Base-by-base conservation (phyloP, 2,113 vertebrate species). In the Excalfactoria chinensis region DNA sequence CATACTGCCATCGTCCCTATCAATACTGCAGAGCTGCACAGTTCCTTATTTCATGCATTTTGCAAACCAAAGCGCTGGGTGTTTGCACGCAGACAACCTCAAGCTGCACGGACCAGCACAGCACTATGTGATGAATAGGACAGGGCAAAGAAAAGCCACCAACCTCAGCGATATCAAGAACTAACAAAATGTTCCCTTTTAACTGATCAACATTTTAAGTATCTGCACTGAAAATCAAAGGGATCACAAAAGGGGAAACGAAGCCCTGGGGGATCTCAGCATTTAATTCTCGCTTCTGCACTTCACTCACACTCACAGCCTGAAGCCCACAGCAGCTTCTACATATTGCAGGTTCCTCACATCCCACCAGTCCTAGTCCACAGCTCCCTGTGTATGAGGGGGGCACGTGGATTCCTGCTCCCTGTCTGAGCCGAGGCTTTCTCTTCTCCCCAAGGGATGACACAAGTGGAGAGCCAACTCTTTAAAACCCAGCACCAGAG, bases 361-460 rank as follows among this genome's bases (percentile, higher is more conserved):
- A 40, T 11, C 28, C 3, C 59, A 34, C 8, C 43, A 4, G 8
- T 25, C 13, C 58, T 9, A 16, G 49, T 32, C n/a, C 56, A 9
- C 2, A 43, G 5, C 75, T 48, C 62, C 23, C 19, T 73, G 18
- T 2, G 0, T 23, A 72, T 11, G 37, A 76, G 28, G 1, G 1
- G 43, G 18, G 32, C 6, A 5, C 0, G 0, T 0, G 0, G 30
- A 55, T 22, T 0, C 43, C 34, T 60, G 55, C 46, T 86, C 30
- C 49, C 59, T 35, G 60, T 26, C 37, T 41, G 40, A 71, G 25
- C 11, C 59, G 75, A 62, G 55, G 15, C 11, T 10, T 34, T 12
- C 11, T 23, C n/a, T 48, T n/a, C 5, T 44, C 15, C 21, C 35
- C 15, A 46, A 13, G 21, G 51, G 81, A 67, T 0, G 46, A 32